A percentile compares a stretch with the other conserved stretches of the same genome.
Evolutionary conservation across 2,113 vertebrate species (phyloP).

Genomic region (Sylvia atricapilla): DNA sequence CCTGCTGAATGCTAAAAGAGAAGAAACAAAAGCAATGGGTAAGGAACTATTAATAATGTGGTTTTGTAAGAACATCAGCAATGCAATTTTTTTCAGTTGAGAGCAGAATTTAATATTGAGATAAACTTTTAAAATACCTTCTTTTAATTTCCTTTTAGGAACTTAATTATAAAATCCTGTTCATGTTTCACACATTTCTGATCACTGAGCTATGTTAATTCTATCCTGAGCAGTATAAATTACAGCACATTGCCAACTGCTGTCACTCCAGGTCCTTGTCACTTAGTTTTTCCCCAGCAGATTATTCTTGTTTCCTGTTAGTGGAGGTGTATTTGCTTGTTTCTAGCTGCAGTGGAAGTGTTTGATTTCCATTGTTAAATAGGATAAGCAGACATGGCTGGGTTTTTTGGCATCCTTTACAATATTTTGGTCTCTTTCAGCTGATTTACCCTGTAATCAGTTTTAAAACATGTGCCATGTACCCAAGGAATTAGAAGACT

Average conservation of each 20-base stretch:
- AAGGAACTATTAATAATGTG: constrained; percentile 57
- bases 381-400: not conserved
- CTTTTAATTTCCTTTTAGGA: not conserved
- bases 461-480: not conserved
- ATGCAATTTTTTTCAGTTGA: not conserved
- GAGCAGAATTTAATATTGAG: not conserved
- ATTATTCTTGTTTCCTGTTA: not conserved
- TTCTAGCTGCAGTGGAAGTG: not conserved
- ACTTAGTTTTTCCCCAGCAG: not conserved
- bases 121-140: not conserved
- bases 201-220: not conserved
- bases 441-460: not conserved
- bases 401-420: not conserved
- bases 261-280: not conserved
- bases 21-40: constrained; percentile 99
- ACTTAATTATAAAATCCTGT: not conserved
- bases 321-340: not conserved
- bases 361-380: not conserved
- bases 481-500: not conserved
- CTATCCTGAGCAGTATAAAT: not conserved
- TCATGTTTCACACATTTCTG: not conserved
- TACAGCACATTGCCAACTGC: not conserved
- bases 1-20: constrained; percentile 94
- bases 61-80: not conserved
- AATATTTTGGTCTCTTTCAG: not conserved